Evolutionary conservation across 2,797 vertebrate genomes (phyloP), one percentile per base, ranked within the genome.

Genomic region (Siniperca obscura): DNA sequence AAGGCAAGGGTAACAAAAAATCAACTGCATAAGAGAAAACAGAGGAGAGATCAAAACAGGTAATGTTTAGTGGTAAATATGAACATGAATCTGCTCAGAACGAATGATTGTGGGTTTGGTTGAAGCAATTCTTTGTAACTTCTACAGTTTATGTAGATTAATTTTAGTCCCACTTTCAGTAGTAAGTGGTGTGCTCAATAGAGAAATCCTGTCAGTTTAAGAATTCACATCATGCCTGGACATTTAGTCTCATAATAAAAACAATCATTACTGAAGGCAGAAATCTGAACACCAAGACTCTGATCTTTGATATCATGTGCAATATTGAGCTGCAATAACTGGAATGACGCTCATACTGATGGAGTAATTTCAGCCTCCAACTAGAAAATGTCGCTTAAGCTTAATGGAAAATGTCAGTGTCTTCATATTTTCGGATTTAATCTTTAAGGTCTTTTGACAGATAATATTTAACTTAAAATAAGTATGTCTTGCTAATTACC

Each of bases 251-350:
- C 22, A 42, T 59, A 10, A 62, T n/a, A 21, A 75, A 30, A 83
- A 40, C 27, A 27, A 4, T 10, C 3, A 7, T 65, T 36, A 67
- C 67, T 64, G 4, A 30, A 53, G 44, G 12, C 4, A n/a, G 30
- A 50, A 36, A 65, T 53, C 30, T 34, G 14, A 82, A 62, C 38
- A 55, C 27, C 11, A 19, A 30, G 25, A 55, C 30, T 61, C 52
- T 67, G 13, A 60, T 69, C 66, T 55, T 16, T 76, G 17, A 67
- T 52, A 44, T 52, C 9, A 25, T 38, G 38, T 21, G 55, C 22
- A 81, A 62, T 46, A 70, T 34, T 48, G 5, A 81, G 62, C 46
- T 22, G 57, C 34, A 78, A 52, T 62, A 72, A 78, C 73, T 70
- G 48, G n/a, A 52, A 42, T 50, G 10, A 44, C 1, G 0, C 48